Evolutionary conservation across 2,113 vertebrate species (phyloP).

Genomic region (Phrynosoma platyrhinos): DNA sequence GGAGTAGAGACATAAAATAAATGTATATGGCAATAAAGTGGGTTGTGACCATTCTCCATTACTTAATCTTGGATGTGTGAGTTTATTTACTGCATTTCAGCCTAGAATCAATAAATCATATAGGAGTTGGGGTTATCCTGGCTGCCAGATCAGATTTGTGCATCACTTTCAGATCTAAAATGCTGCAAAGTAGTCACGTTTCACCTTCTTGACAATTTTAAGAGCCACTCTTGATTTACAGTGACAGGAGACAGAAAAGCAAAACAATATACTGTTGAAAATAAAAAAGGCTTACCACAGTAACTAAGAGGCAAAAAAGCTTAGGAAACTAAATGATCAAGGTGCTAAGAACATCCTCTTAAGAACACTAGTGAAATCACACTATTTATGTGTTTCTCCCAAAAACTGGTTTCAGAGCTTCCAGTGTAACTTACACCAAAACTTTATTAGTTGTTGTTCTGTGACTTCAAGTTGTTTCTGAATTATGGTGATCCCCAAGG

Average conservation of each 20-base stretch:
- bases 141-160: slow-evolving; percentile 14
- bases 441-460: no score
- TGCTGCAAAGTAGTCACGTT: slow-evolving; percentile 32
- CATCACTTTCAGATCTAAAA: slow-evolving; percentile 49
- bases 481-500: no score
- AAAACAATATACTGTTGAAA: not conserved
- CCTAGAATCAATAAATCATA: slow-evolving; percentile 40
- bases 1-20: slow-evolving; percentile 25
- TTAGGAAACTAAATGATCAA: not conserved
- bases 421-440: not conserved
- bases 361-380: no score
- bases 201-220: slow-evolving; percentile 38
- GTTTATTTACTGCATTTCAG: slow-evolving; percentile 7
- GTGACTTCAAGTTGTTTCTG: no score
- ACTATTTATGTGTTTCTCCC: not conserved
- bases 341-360: not conserved
- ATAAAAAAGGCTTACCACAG: not conserved
- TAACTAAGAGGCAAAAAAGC: not conserved
- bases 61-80: not conserved
- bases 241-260: slow-evolving; percentile 21
- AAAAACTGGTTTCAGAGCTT: not conserved
- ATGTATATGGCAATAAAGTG: slow-evolving; percentile 12
- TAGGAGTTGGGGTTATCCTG: slow-evolving; percentile 33
- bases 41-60: slow-evolving; percentile 15
- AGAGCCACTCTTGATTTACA: slow-evolving; percentile 27